Evolutionary conservation across 2,888 invertebrate genomes (phyloP).

Genomic region (Catocala nupta): DNA sequence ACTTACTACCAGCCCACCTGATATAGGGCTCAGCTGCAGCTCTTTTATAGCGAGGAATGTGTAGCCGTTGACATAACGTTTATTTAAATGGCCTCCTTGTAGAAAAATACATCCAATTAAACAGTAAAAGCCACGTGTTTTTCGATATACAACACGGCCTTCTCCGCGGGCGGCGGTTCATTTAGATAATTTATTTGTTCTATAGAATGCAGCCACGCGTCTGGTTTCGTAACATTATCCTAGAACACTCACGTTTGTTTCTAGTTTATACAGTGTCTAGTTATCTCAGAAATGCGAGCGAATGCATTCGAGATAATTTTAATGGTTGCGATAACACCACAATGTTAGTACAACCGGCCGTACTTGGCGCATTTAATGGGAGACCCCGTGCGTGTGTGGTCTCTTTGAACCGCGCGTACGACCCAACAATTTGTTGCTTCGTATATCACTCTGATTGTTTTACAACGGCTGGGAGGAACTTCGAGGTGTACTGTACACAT

Average conservation of each 20-base stretch:
- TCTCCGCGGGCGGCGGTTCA: background rate
- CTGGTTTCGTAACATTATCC: constrained; percentile 40
- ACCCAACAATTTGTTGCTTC: background rate
- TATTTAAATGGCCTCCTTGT: no score
- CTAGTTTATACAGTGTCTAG: constrained; percentile 37
- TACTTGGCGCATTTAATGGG: constrained; percentile 45
- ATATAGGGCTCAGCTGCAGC: no score
- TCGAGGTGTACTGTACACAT: constrained; percentile 21
- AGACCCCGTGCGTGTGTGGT: constrained; percentile 43
- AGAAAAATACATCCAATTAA: no score
- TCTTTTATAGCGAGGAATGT: no score
- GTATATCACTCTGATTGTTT: constrained; percentile 30
- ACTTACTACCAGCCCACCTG: no score
- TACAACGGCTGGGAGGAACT: constrained; percentile 26
- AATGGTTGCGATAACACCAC: constrained; percentile 50
- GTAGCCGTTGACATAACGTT: no score
- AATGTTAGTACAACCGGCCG: constrained; percentile 30
- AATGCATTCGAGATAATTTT: constrained; percentile 51
- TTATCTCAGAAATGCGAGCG: constrained; percentile 50
- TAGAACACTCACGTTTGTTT: constrained; percentile 27
- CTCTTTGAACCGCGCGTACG: constrained; percentile 25
- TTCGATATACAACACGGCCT: no score
- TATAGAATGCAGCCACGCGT: constrained; percentile 1
- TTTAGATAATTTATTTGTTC: constrained; percentile 4
- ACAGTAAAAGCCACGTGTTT: no score